Evolutionary conservation across 2,888 invertebrate genomes (phyloP), one percentile per base, ranked within the genome.

Genomic region (Andrena camellia): DNA sequence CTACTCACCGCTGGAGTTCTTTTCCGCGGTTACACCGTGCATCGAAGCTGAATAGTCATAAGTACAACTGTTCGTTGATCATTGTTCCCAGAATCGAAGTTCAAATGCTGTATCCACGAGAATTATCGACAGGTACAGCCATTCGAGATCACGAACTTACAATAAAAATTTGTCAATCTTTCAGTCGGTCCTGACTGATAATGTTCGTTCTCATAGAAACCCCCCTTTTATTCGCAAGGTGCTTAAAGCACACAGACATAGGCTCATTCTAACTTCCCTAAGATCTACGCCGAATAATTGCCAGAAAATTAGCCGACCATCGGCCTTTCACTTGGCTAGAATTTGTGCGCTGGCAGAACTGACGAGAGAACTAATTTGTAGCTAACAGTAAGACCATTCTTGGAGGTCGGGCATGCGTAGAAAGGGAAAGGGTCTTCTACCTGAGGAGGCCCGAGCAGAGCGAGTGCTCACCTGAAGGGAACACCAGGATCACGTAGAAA

Each of bases 331-430:
- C 52, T 2, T 31, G 5, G 6, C 4, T 10, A 8, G 50, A 62
- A 82, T 78, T 31, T 33, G 50, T 52, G 26, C 42, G 42, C 59
- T 26, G 35, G 50, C 26, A 20, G 26, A 70, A 23, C 48, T 13
- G 35, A 71, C 59, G 64, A 75, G 63, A 60, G 69, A 52, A 76
- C 71, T 80, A 87, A 87, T 85, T 85, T 75, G 77, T 75, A 68
- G 57, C 26, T 23, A 57, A 57, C 57, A 57, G 57, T 10, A 42
- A 73, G 31, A 50, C 52, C 59, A 50, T 68, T 81, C 52, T 31
- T 17, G 13, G 29, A 23, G 57, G 23, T 35, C 26, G 29, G 57
- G 48, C 29, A 31, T 3, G 1, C n/a, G 23, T 29, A 63, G 71
- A 63, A 70, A 84, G 57, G 52, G 26, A 78, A 68, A 59, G 78